These are phyloP conservation scores for Solenopsis fugax DNA, from an alignment of 1,140 invertebrate genomes.

Conservation along the genomic window DNA sequence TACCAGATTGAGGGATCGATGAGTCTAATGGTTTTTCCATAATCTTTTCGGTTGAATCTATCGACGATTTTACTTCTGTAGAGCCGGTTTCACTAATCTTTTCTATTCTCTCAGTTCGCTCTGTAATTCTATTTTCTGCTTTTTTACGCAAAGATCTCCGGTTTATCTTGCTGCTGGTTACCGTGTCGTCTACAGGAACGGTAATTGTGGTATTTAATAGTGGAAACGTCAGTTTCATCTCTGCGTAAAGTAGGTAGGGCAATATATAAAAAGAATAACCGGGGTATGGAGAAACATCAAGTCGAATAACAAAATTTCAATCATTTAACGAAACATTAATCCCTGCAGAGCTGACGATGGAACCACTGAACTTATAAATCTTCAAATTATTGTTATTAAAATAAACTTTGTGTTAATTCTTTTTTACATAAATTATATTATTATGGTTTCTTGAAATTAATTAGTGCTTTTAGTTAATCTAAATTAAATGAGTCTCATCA, in stretches of 20 bases:
- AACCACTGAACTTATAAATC: too few species aligned
- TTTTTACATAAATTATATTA: too few species aligned
- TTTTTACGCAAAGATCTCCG: conserved; percentile 80
- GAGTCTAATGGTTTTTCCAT: conserved; percentile 77
- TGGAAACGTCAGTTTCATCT: conserved; percentile 88
- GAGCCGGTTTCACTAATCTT: conserved; percentile 61
- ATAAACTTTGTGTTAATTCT: too few species aligned
- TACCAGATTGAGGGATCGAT: conserved; percentile 62
- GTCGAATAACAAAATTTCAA: conserved; percentile 37
- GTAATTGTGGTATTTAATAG: conserved; percentile 90
- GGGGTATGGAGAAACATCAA: background rate
- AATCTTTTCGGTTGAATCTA: conserved; percentile 48
- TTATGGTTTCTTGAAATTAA: too few species aligned
- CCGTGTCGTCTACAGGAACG: conserved; percentile 86
- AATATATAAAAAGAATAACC: conserved; percentile 48
- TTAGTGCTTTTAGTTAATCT: too few species aligned
- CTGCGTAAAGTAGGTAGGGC: conserved; percentile 77
- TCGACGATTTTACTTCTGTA: conserved; percentile 36
- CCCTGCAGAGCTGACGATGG: too few species aligned
- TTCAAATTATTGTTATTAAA: too few species aligned
- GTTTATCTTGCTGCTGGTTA: conserved; percentile 75
- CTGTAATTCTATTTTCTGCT: conserved; percentile 60
- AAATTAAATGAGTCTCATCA: too few species aligned
- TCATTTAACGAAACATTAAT: background rate
- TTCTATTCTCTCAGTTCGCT: conserved; percentile 58